These are phyloP conservation scores for Pseudoatta argentina DNA, from an alignment of 1,140 invertebrate species.

Conservation along the genomic window DNA sequence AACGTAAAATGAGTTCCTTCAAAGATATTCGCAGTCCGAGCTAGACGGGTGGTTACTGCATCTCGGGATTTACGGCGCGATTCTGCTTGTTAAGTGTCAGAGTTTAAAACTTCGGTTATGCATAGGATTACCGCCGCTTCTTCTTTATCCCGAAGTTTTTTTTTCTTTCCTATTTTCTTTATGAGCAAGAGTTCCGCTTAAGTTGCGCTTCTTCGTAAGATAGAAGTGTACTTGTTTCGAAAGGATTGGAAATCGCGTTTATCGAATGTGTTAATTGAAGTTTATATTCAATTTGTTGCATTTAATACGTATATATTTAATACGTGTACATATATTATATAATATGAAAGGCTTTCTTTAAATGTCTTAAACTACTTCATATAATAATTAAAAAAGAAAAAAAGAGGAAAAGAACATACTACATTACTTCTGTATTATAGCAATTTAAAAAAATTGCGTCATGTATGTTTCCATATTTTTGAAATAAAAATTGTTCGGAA, in stretches of 20 bases:
- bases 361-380: neutral
- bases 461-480: neutral
- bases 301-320: too few species aligned
- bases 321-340: neutral
- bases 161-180: constrained; percentile 20
- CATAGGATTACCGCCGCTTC: constrained; percentile 24
- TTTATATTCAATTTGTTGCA: neutral
- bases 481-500: neutral
- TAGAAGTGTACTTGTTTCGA: neutral
- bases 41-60: constrained; percentile 19
- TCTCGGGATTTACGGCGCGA: constrained; percentile 57
- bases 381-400: neutral
- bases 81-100: constrained; percentile 65
- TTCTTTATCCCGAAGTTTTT: constrained; percentile 7
- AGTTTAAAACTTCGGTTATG: constrained; percentile 50
- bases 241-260: constrained; percentile 5
- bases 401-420: neutral
- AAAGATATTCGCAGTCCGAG: constrained; percentile 43
- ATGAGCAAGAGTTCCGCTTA: neutral
- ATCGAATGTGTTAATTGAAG: constrained; percentile 35
- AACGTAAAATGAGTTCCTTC: constrained; percentile 60
- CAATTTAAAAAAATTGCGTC: neutral
- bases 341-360: neutral
- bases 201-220: constrained; percentile 11
- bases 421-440: neutral